These are phyloP conservation scores for Sinella curviseta DNA, from an alignment of 1,140 invertebrate genomes.

Conservation along the genomic window DNA sequence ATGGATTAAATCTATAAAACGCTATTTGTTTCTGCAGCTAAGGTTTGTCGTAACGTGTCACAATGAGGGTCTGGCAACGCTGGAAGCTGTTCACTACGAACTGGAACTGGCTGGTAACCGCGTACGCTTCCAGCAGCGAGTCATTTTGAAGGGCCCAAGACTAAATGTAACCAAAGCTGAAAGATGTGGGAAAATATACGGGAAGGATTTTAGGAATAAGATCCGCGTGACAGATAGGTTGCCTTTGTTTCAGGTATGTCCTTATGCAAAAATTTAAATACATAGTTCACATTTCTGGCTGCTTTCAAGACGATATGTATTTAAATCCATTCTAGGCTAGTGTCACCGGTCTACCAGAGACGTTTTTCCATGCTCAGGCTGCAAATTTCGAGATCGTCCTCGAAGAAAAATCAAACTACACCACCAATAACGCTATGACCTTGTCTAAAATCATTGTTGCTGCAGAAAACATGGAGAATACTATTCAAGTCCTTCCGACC, in stretches of 20 bases:
- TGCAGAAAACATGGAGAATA: slow-evolving; percentile 34
- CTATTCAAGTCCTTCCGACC: slow-evolving; percentile 26
- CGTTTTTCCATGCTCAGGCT: slow-evolving; percentile 38
- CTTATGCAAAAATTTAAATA: too few relatives aligned
- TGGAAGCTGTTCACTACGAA: slow-evolving; percentile 62
- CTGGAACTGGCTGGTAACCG: slow-evolving; percentile 67
- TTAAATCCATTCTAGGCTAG: slow-evolving; percentile 34
- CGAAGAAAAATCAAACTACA: slow-evolving; percentile 27
- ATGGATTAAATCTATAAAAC: too few relatives aligned
- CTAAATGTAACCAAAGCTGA: slow-evolving; percentile 49
- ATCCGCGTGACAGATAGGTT: slow-evolving; percentile 50
- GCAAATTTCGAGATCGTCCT: slow-evolving; percentile 37
- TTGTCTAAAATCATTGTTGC: slow-evolving; percentile 36
- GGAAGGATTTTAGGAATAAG: slow-evolving; percentile 50
- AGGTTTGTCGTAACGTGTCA: slow-evolving; percentile 33
- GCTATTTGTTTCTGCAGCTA: slow-evolving; percentile 51
- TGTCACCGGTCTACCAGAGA: slow-evolving; percentile 33
- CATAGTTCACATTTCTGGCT: not conserved
- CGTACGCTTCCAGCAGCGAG: slow-evolving; percentile 48
- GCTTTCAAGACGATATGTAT: too few relatives aligned
- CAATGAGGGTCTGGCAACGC: slow-evolving; percentile 23
- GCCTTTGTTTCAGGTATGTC: slow-evolving; percentile 69
- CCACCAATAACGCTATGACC: not conserved
- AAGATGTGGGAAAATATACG: slow-evolving; percentile 48
- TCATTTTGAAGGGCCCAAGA: slow-evolving; percentile 47